phyloP scores from a whole-genome alignment of 2,113 vertebrate species.

The Calyptomena viridis region DNA sequence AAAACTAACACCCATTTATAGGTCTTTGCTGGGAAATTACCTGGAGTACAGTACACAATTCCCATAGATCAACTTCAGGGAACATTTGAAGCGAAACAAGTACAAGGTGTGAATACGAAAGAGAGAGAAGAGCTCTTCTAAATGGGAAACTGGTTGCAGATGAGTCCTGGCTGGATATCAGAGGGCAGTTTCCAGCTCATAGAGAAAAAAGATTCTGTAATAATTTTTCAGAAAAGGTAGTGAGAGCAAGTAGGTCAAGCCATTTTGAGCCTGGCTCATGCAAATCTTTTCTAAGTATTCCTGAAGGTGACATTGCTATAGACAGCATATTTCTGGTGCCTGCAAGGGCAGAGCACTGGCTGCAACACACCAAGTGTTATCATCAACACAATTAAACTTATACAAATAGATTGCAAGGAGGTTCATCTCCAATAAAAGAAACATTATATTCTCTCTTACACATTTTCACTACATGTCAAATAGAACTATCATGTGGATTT shows the following conservation, averaged over 20 bases:
- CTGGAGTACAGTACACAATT: not conserved
- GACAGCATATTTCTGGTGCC: not conserved
- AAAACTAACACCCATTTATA: not conserved
- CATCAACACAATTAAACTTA: not conserved
- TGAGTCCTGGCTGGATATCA: not conserved
- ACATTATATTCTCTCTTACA: not conserved
- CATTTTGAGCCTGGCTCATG: not conserved
- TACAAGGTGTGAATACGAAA: not conserved
- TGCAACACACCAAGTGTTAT: not conserved
- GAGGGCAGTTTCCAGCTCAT: not conserved
- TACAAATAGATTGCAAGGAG: not conserved
- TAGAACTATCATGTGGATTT: not conserved
- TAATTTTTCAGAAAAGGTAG: not conserved
- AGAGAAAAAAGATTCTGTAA: not conserved
- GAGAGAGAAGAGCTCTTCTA: not conserved
- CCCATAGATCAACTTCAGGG: not conserved
- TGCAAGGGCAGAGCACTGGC: not conserved
- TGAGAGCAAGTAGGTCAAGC: not conserved
- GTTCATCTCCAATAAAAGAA: not conserved
- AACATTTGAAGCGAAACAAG: not conserved
- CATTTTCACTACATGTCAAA: fast-evolving
- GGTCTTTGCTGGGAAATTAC: not conserved
- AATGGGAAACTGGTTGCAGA: not conserved
- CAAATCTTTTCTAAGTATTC: not conserved
- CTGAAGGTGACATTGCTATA: not conserved